Evolutionary conservation across 2,888 invertebrate species (phyloP).

Genomic region (Hyalella azteca): DNA sequence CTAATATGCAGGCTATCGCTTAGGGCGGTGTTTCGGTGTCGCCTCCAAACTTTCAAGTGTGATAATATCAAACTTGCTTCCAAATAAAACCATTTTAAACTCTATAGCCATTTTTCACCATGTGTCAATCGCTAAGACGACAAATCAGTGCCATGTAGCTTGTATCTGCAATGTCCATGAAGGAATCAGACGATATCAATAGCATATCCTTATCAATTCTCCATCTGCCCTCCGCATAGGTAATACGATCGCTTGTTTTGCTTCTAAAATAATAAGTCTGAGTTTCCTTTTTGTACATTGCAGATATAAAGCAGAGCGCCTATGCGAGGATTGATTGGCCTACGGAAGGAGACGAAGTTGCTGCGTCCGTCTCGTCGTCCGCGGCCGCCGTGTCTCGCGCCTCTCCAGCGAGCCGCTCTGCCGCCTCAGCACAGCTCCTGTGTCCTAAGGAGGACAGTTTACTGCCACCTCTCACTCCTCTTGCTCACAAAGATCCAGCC

Average conservation of each 20-base stretch:
- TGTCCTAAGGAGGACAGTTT: background rate
- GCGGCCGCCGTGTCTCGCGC: background rate
- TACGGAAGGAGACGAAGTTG: background rate
- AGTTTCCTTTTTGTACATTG: conserved; percentile 37
- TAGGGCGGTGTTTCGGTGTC: too few relatives aligned
- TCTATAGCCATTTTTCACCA: too few relatives aligned
- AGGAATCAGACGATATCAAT: background rate
- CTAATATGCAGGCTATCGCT: too few relatives aligned
- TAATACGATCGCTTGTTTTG: background rate
- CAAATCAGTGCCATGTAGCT: background rate
- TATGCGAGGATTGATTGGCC: conserved; percentile 12
- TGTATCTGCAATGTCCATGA: conserved; percentile 12
- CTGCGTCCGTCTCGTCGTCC: background rate
- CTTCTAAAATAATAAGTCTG: background rate
- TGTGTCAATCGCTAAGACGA: too few relatives aligned
- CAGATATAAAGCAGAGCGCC: conserved; percentile 31
- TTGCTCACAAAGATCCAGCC: background rate
- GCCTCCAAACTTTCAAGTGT: too few relatives aligned
- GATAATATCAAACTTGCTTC: too few relatives aligned
- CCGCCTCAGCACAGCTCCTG: background rate
- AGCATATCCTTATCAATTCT: background rate
- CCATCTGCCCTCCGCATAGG: background rate
- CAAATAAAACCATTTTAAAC: too few relatives aligned
- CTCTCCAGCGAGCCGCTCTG: background rate
- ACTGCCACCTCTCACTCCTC: background rate